These are phyloP conservation scores for Xestia rhomboidea DNA, from an alignment of 2,888 invertebrate genomes.

Conservation along the genomic window DNA sequence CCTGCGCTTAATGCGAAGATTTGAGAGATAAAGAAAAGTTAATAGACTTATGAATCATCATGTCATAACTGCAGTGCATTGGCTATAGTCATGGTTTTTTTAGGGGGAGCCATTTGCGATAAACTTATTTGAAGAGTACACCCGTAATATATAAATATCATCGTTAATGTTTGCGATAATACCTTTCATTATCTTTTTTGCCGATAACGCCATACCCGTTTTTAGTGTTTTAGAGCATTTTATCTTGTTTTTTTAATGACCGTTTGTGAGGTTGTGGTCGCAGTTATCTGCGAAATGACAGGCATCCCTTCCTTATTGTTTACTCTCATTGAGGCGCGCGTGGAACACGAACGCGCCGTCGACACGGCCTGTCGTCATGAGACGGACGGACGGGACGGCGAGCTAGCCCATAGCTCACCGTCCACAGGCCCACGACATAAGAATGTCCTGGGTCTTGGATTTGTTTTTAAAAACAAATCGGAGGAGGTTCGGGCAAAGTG, in stretches of 20 bases:
- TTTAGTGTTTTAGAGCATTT: neutral
- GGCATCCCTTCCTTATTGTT: no score
- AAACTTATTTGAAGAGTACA: neutral
- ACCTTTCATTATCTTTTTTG: neutral
- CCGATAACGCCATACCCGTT: neutral
- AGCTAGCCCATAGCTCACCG: no score
- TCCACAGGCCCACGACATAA: no score
- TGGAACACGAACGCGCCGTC: no score
- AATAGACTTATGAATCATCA: neutral
- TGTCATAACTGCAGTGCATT: neutral
- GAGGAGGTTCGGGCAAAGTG: no score
- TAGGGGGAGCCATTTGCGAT: neutral
- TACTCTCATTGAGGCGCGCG: no score
- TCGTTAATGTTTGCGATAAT: slow-evolving; percentile 16
- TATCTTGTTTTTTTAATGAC: neutral
- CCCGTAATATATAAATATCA: slow-evolving; percentile 10
- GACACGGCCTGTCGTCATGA: no score
- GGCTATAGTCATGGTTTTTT: neutral
- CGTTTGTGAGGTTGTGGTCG: neutral
- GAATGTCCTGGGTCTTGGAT: no score
- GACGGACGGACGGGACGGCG: no score
- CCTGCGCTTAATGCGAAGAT: neutral
- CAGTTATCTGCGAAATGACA: slow-evolving; percentile 15
- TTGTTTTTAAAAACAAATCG: no score
- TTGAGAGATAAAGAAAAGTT: neutral